Percentiles rank a stretch among this genome's conserved stretches.
Conservation (phyloP, 2,797 vertebrate species). For the Lithobates pipiens region DNA sequence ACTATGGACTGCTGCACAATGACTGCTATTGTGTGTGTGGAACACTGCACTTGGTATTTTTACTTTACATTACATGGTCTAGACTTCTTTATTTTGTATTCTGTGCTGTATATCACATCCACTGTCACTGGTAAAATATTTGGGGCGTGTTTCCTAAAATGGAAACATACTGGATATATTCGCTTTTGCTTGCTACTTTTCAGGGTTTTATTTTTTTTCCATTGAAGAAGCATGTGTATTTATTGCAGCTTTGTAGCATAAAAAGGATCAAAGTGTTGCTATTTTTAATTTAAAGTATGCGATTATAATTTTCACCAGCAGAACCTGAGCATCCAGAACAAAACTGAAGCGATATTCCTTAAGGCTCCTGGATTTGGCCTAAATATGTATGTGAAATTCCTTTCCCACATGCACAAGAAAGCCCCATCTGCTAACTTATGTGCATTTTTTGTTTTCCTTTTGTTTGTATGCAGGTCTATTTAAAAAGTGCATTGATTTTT, state of each 20-base stretch:
- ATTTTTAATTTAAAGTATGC: neutral
- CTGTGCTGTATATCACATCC: too few relatives aligned
- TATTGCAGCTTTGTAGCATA: too few relatives aligned
- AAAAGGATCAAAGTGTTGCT: neutral
- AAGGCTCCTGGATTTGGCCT: constrained; percentile 28
- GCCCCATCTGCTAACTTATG: constrained; percentile 51
- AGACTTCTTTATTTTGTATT: too few relatives aligned
- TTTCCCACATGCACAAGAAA: constrained; percentile 47
- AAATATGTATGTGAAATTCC: constrained; percentile 37
- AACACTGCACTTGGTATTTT: too few relatives aligned
- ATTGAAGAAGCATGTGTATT: too few relatives aligned
- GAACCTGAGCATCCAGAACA: constrained; percentile 53
- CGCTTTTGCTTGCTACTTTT: neutral
- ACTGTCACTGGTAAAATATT: neutral
- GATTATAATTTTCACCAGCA: constrained; percentile 30
- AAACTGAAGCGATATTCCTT: constrained; percentile 25
- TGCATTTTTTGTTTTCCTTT: constrained; percentile 49
- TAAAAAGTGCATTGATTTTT: constrained; percentile 35
- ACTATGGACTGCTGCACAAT: too few relatives aligned
- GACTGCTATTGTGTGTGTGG: too few relatives aligned
- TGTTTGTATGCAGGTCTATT: constrained; percentile 54
- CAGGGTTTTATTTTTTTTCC: neutral
- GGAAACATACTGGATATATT: neutral
- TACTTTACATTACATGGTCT: too few relatives aligned
- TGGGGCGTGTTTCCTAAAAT: neutral